These are phyloP conservation scores for Alosa alosa DNA, from an alignment of 2,113 vertebrate species.

Conservation along the genomic window DNA sequence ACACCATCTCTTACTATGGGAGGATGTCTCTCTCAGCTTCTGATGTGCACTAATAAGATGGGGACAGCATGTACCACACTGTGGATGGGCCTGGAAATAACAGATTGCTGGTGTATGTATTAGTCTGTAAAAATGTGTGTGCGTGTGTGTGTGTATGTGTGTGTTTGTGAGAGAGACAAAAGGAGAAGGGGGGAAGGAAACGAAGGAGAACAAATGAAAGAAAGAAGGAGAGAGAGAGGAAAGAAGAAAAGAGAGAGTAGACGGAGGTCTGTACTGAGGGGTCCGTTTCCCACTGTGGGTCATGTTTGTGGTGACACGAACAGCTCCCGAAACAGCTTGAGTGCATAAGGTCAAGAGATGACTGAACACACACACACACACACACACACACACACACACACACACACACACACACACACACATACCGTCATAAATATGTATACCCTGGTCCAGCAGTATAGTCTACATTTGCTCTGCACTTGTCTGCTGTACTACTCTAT, in stretches of 20 bases:
- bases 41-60: background rate
- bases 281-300: background rate
- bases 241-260: background rate
- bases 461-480: background rate
- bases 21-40: background rate
- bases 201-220: background rate
- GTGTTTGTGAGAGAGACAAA: background rate
- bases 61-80: background rate
- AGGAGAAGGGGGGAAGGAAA: background rate
- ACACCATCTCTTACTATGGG: background rate
- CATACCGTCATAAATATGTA: background rate
- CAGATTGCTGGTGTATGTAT: background rate
- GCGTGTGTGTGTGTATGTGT: background rate
- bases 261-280: background rate
- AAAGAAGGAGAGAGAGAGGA: background rate
- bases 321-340: background rate
- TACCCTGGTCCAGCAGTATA: background rate
- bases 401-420: constrained; percentile 5
- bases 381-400: constrained; percentile 6
- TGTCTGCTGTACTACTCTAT: background rate
- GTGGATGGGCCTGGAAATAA: background rate
- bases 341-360: background rate
- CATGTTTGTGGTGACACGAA: background rate
- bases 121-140: background rate
- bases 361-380: background rate